Base-by-base conservation (phyloP, 1,140 invertebrate species). In the Platyscapa corneri region DNA sequence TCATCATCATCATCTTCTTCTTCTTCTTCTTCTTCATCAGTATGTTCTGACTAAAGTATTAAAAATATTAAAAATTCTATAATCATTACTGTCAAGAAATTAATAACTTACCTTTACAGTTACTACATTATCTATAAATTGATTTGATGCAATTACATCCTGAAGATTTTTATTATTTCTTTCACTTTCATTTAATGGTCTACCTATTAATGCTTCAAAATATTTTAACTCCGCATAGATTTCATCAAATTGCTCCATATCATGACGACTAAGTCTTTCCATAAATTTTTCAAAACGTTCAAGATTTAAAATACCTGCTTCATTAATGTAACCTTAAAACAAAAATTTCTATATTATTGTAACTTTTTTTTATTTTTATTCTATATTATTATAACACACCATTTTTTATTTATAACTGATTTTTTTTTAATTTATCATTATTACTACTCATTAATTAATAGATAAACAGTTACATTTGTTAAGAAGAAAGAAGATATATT, bases 281-380 rank as follows among this genome's bases (percentile, higher is more conserved):
- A 99, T 95, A 90, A 98, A 99, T 88, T 95, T 95, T 92, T 99
- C 96, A 94, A 99, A 98, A 81, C 98, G 94, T 30, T 91, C 90
- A 79, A 99, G 93, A 91, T 99, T 97, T 56, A 99, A 93, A 75
- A 94, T 95, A 10, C 98, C 98, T 14, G 94, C 93, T 93, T 99
- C 97, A 93, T 99, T 99, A 77, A 99, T 96, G 90, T 99, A 99
- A 23, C 97, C 97, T 97, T 79, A 85, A 94, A 83, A 84, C 88
- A 87, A 86, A 86, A 53, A 39, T 79, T 42, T 72, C 65, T 82
- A 74, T 74, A 42, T 42, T 74, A 74, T n/a, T 27, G 42, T 12
- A 74, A 42, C n/a, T 42, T 42, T 27, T 39, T 37, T 76, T 32
- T 0, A 76, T 20, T 23, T 49, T n/a, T n/a, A n/a, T 42, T 72